Percentiles rank a stretch among this genome's conserved stretches.
Evolutionary conservation across 2,113 vertebrate genomes (phyloP).

Genomic region (Prionailurus bengalensis): DNA sequence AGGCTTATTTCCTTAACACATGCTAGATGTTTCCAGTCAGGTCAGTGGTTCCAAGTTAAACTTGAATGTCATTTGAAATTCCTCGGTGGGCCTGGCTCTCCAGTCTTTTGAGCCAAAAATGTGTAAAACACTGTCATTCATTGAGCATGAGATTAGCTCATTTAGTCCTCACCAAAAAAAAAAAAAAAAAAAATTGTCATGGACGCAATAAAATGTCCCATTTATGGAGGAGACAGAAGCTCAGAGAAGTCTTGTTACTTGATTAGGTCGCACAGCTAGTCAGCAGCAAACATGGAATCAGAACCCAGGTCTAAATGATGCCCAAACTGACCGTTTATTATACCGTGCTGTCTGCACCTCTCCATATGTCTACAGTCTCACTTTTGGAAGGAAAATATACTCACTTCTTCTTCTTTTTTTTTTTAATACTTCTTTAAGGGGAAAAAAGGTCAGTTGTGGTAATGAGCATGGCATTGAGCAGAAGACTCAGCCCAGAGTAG

Average conservation of each 20-base stretch:
- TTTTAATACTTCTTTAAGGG: neutral
- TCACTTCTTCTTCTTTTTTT: neutral
- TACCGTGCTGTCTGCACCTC: accelerated
- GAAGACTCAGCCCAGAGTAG: too few species aligned
- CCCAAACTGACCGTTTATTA: accelerated
- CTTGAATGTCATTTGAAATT: neutral
- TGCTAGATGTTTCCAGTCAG: neutral
- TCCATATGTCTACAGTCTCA: accelerated
- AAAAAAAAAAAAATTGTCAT: too few species aligned
- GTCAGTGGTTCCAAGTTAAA: neutral
- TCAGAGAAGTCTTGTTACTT: neutral
- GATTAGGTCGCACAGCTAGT: neutral
- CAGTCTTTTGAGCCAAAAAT: neutral
- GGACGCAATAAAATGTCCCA: neutral
- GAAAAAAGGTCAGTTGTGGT: neutral
- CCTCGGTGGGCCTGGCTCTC: neutral
- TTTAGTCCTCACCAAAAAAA: neutral
- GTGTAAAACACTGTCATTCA: neutral
- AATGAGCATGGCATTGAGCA: accelerated
- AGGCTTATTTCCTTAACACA: neutral
- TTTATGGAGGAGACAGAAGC: neutral
- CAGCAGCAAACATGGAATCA: neutral
- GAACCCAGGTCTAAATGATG: accelerated
- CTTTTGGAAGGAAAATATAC: too few species aligned
- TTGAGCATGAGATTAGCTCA: neutral